A percentile compares a stretch with the other conserved stretches of the same genome.
These are phyloP conservation scores for Nephotettix cincticeps DNA, from an alignment of 1,140 invertebrate genomes.

Conservation along the genomic window DNA sequence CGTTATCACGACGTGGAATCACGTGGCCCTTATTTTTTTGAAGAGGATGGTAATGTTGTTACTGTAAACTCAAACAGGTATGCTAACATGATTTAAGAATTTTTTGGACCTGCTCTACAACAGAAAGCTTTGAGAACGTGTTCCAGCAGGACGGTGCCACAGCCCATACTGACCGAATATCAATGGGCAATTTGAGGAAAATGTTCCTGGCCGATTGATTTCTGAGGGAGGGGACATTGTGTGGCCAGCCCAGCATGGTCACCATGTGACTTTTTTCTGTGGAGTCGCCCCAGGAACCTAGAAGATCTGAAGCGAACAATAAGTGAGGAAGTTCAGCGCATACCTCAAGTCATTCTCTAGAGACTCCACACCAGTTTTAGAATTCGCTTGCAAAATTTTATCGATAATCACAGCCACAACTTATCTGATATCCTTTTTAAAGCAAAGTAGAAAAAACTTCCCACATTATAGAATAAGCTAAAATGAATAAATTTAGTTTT, in stretches of 20 bases:
- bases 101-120: no score
- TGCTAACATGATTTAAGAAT: no score
- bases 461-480: no score
- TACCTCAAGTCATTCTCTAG: constrained; percentile 10
- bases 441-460: not conserved
- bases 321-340: constrained; percentile 3
- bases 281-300: constrained; percentile 22
- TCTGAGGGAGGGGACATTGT: constrained; percentile 21
- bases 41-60: no score
- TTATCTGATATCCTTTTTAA: no score
- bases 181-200: no score
- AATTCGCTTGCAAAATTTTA: not conserved
- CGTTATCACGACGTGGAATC: constrained; percentile 26
- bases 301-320: constrained; percentile 28
- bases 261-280: no score
- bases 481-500: no score
- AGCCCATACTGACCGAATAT: constrained; percentile 26
- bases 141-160: constrained; percentile 39
- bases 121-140: no score
- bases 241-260: constrained; percentile 31
- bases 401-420: not conserved
- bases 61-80: no score
- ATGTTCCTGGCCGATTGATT: constrained; percentile 29
- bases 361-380: constrained; percentile 9
- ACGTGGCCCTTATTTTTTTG: constrained; percentile 33